Base-by-base conservation (phyloP, 2,113 vertebrate genomes). In the Xyrauchen texanus region DNA sequence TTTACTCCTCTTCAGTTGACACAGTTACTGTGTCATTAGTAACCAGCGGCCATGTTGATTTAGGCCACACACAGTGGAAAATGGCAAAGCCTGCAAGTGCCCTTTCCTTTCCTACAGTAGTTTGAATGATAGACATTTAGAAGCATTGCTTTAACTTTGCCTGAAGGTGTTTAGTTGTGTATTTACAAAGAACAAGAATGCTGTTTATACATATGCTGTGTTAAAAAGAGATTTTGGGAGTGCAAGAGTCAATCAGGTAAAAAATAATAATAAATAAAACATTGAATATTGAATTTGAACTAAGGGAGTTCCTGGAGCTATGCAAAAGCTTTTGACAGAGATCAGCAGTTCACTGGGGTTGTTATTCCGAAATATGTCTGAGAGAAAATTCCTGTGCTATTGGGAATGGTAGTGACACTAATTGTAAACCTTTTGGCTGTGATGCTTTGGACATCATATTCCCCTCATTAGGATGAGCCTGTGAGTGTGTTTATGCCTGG, bases 391-490 rank as follows among this genome's bases (percentile, higher is more conserved):
- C 78, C 10, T 74, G 65, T 82, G 7, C 15, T 76, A n/a, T 78
- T 21, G 68, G 85, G 79, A 57, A 65, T 76, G 77, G 21, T 34
- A 82, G 67, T 82, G 82, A 87, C 81, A 76, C 77, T 87, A 87
- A 90, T 89, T 88, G 83, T 81, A 86, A 67, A 82, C 79, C 67
- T 6, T 45, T 42, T 88, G 83, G 80, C 85, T 83, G 83, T 86
- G 45, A 81, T 75, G 85, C n/a, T 13, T 49, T 47, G 46, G 76
- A 60, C 51, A 60, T 68, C 51, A 12, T 53, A 58, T 16, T 5
- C 6, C 45, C 58, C 62, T 76, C 62, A 65, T 76, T 76, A 76
- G 63, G 13, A 62, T 51, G 45, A 53, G 34, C 7, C 21, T 77
- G 47, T 68, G 45, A 34, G 21, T 47, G 64, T n/a, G 53, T 60